Base-by-base conservation (phyloP, 2,888 invertebrate genomes). In the Euplexia lucipara region DNA sequence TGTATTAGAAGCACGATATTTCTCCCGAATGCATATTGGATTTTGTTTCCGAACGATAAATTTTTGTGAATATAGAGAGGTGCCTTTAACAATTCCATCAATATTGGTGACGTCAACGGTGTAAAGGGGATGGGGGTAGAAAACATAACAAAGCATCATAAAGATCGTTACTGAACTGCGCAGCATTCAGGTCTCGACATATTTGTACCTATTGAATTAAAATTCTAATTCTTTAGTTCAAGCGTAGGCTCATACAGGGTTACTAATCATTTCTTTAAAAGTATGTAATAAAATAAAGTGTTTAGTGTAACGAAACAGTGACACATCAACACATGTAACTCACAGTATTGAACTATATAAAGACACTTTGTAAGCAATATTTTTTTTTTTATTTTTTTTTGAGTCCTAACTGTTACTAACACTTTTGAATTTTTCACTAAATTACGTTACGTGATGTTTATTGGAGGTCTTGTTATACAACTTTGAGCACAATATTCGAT, bases 61-160 rank as follows among this genome's bases (percentile, higher is more conserved):
- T 58, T 72, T 70, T 69, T 63, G 56, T 63, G 62, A 65, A 71
- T 71, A 70, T 30, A 72, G 54, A 75, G 49, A 70, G 47, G 58
- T 61, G 35, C 59, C 70, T 78, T 72, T 72, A 68, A 82, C 75
- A 69, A 74, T 78, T 80, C 65, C 63, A 78, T 81, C 79, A 75
- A 69, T 72, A 53, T 53, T 37, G 65, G 68, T 69, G 68, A 53
- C 74, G 70, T 71, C 37, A 16, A 10, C 48, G 8, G 32, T 39
- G 30, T 52, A 12, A 41, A 22, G 47, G 41, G 39, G 59, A 45
- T 30, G 20, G 62, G 45, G 37, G 26, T 20, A 34, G 14, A 26
- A 37, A 51, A 35, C 49, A 14, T 44, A 30, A 68, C 66, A 65
- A 73, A 39, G 9, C 30, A 70, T 45, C 44, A 44, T 39, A 45